Evolutionary conservation across 2,888 invertebrate genomes (phyloP).

Genomic region (Ganaspis brasiliensis): DNA sequence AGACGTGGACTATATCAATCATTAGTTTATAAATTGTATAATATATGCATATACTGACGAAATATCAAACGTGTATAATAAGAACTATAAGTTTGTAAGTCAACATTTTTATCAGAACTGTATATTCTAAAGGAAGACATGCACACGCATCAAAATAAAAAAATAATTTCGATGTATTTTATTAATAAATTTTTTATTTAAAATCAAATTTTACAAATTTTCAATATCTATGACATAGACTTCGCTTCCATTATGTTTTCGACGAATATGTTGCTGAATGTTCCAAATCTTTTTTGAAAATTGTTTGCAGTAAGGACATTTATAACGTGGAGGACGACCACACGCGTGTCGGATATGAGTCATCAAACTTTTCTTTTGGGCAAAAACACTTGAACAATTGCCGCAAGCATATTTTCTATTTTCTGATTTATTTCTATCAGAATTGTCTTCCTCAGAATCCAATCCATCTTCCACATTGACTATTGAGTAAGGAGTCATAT

Average conservation of each 20-base stretch:
- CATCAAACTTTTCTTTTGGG: conserved; percentile 29
- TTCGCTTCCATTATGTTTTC: conserved; percentile 50
- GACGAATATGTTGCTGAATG: conserved; percentile 61
- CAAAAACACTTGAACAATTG: conserved; percentile 11
- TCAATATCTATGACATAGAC: conserved; percentile 48
- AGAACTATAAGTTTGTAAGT: too few relatives aligned
- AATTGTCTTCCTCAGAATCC: background rate
- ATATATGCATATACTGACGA: too few relatives aligned
- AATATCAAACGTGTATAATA: too few relatives aligned
- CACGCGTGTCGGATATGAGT: conserved; percentile 75
- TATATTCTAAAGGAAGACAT: too few relatives aligned
- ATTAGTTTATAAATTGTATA: too few relatives aligned
- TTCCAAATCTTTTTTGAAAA: conserved; percentile 64
- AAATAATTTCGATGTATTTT: too few relatives aligned
- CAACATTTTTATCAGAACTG: too few relatives aligned
- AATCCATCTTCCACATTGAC: conserved; percentile 8
- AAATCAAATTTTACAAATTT: conserved; percentile 5
- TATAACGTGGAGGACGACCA: conserved; percentile 74
- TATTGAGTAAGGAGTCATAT: background rate
- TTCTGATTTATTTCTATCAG: background rate
- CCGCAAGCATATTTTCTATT: conserved; percentile 14
- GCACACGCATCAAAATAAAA: too few relatives aligned
- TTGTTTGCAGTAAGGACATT: conserved; percentile 75
- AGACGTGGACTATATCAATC: too few relatives aligned
- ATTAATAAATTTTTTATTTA: background rate